Conservation (phyloP, 2,797 vertebrate genomes). For the Ceryle rudis region DNA sequence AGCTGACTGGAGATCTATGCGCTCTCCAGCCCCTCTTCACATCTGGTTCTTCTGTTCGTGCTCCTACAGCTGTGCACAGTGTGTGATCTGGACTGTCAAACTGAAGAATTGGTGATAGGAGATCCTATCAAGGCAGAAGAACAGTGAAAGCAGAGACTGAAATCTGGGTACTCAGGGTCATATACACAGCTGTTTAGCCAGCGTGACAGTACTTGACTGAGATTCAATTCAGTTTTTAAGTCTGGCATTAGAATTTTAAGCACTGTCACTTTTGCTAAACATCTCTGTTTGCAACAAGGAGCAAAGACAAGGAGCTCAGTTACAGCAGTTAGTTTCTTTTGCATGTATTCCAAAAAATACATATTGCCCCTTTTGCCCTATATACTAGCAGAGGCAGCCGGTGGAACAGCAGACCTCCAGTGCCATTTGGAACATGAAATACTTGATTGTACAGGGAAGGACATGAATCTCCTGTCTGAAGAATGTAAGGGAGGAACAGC, state of each 20-base stretch:
- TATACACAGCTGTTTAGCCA: conserved; percentile 8
- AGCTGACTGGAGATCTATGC: background rate
- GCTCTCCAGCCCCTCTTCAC: background rate
- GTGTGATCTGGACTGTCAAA: background rate
- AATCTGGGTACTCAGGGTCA: conserved; percentile 59
- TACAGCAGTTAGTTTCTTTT: conserved; percentile 11
- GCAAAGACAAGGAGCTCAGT: conserved; percentile 41
- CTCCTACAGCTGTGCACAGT: background rate
- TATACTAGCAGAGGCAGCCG: background rate
- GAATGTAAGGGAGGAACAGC: background rate
- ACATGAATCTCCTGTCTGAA: background rate
- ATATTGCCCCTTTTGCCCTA: background rate
- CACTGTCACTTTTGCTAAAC: conserved; percentile 41
- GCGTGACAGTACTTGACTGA: conserved; percentile 51
- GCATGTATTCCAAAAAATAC: conserved; percentile 28
- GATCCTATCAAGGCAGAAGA: background rate
- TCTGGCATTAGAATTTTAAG: conserved; percentile 44
- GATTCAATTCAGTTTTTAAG: conserved; percentile 39
- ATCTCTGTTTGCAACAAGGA: background rate
- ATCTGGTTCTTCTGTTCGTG: background rate
- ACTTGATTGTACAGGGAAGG: background rate
- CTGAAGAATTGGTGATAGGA: background rate
- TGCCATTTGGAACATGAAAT: conserved; percentile 15
- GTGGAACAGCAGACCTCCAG: conserved; percentile 19
- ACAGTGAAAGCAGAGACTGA: background rate